These are phyloP conservation scores for Sakesphorus luctuosus DNA, from an alignment of 2,113 vertebrate genomes.

Conservation along the genomic window DNA sequence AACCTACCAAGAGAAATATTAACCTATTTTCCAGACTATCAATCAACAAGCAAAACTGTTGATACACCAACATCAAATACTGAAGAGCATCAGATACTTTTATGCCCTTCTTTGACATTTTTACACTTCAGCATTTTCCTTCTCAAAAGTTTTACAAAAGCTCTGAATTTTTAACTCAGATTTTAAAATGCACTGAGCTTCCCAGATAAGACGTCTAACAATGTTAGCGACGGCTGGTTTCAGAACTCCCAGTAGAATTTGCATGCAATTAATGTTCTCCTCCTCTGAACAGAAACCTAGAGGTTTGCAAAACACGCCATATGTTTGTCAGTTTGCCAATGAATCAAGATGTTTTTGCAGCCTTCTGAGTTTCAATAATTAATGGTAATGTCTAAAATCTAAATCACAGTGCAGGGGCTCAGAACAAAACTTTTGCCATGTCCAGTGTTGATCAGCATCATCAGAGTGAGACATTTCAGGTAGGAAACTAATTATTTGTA, in stretches of 20 bases:
- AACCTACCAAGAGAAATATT: constrained; percentile 42
- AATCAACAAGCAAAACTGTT: constrained; percentile 45
- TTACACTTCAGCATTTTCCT: constrained; percentile 20
- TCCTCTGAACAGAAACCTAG: constrained; percentile 77
- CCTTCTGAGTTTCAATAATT: constrained; percentile 84
- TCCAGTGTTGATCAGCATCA: constrained; percentile 56
- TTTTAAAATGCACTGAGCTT: constrained; percentile 65
- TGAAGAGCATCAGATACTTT: neutral
- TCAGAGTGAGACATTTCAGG: constrained; percentile 45
- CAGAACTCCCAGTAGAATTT: constrained; percentile 76
- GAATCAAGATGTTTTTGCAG: constrained; percentile 84
- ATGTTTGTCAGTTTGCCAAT: constrained; percentile 86
- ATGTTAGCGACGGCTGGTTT: constrained; percentile 73
- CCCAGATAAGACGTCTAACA: constrained; percentile 61
- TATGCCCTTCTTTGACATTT: neutral
- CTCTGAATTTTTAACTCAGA: constrained; percentile 53
- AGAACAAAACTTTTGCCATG: constrained; percentile 63
- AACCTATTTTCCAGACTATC: neutral
- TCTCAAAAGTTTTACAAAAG: constrained; percentile 39
- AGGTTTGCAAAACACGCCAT: constrained; percentile 82
- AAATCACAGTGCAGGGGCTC: constrained; percentile 76
- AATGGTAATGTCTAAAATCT: constrained; percentile 82
- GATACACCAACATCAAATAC: neutral
- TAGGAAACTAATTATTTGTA: constrained; percentile 55
- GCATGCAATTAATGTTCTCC: constrained; percentile 79